Evolutionary conservation across 2,888 invertebrate genomes (phyloP), one percentile per base, ranked within the genome.

Genomic region (Hydropsyche betteni): DNA sequence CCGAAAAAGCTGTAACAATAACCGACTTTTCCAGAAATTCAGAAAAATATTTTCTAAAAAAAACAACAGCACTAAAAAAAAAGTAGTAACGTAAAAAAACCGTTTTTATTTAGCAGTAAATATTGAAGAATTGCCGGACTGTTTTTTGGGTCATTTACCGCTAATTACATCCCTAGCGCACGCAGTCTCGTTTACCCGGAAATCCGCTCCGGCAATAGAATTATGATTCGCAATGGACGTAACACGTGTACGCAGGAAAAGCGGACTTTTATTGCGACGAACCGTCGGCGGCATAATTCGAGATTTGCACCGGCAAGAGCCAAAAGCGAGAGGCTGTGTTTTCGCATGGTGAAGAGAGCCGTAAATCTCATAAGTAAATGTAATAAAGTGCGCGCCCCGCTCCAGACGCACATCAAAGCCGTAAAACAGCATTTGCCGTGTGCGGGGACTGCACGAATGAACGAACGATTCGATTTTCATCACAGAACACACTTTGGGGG

Each of bases 371-470:
- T 36, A 34, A 64, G 58, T 58, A 24, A 58, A 34, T n/a, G 64
- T 64, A 64, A 64, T 64, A 64, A 64, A 64, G 64, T 64, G 33
- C 36, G 64, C 44, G 44, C 44, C 44, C 36, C 64, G 64, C 64
- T 58, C 58, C 16, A 58, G 58, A 58, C 58, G 58, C 64, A 36
- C 36, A 64, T 64, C 64, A 36, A 64, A 64, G 64, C 64, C 64
- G 64, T 64, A 64, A 64, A 64, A 64, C 64, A 36, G 64, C 36
- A 64, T 64, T 64, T 64, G 64, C 36, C 36, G 34, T n/a, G 36
- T 34, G 64, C 10, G 10, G 33, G 24, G 61, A 61, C 61, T 61
- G 24, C 64, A 64, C 64, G 36, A 44, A 44, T 44, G 44, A 44
- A 44, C 64, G 36, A 36, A 36, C 36, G 34, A 33, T 64, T 36